Evolutionary conservation across 2,113 vertebrate genomes (phyloP), one percentile per base, ranked within the genome.

Genomic region (Psilopsiagon aurifrons): DNA sequence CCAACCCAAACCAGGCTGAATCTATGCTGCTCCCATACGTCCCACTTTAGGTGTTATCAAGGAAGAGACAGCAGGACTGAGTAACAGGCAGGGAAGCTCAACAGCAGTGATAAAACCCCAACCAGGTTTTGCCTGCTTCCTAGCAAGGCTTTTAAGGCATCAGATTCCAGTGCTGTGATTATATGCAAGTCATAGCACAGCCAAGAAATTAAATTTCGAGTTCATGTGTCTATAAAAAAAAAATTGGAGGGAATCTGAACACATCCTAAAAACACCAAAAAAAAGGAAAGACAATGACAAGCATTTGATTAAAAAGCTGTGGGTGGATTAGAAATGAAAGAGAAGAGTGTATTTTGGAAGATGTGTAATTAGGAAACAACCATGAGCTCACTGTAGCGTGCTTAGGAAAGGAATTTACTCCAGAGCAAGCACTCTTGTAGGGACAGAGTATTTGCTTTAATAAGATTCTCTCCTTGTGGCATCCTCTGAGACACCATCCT

Each of bases 401-500:
- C 63, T 9, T 20, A 59, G 57, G 47, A 88, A 57, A n/a, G 59
- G 89, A 39, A 49, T 57, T 39, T 27, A 70, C 54, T 43, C 43
- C 20, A 60, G 63, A 80, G 79, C 71, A 57, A 47, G 54, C 22
- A 5, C 33, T 74, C 70, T 59, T 64, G 63, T 33, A 43, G 68
- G 55, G 57, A 35, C 69, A 52, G 60, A 57, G 51, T 51, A 39
- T 12, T 52, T 33, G 64, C 59, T 86, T 91, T 95, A 75, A 68
- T 66, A 83, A 81, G 94, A 70, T 51, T 76, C 83, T 81, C 93
- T 94, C 80, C 76, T 85, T 67, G 44, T 68, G 52, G 73, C 86
- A 81, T 74, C 46, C 67, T 69, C 71, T 90, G 79, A 68, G 92
- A 80, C 54, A 54, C 71, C 88, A 94, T 93, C 52, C 87, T 90